Base-by-base conservation (phyloP, 2,797 vertebrate species). In the Phyllotis vaccarum region DNA sequence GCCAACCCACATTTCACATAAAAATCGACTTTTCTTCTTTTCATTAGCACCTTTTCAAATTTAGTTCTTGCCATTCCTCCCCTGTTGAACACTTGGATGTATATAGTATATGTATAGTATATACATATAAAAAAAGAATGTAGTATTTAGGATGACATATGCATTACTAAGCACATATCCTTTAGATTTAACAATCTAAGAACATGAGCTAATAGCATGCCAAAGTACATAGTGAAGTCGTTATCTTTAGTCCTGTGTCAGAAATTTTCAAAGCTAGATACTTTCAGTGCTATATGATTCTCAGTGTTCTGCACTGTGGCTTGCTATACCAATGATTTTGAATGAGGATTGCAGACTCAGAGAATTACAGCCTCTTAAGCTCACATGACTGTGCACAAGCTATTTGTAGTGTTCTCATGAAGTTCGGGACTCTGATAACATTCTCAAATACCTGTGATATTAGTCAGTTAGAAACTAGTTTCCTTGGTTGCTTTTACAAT, bases 91-190 rank as follows among this genome's bases (percentile, higher is more conserved):
- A 58, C 5, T 52, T 91, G 81, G n/a, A 72, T 60, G 37, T 87
- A 58, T 3, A 74, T 46, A 29, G 37, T 87, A 58, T 3, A 74
- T 46, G 24, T 52, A 37, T 34, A 74, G 3, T 31, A 72, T 5
- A 52, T 6, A 13, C 1, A 21, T 6, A 13, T 52, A 22, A 13
- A 43, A 49, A 43, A 22, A 2, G 0, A 6, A 21, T 14, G n/a
- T 19, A 16, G 1, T n/a, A 40, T 46, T 5, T 19, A 62, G 58
- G 46, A 40, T 1, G 24, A 4, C 29, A 78, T 19, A 24, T 52
- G 11, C 78, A 24, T 68, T 60, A 4, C 16, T 43, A 8, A 13
- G 11, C 13, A 6, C 3, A 14, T 21, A 27, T 54, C 83, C 46
- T 62, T 60, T 31, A 90, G 17, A 68, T 2, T 64, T 49, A 89